Evolutionary conservation across 2,888 invertebrate species (phyloP).

Genomic region (Caenorhabditis uteleia): DNA sequence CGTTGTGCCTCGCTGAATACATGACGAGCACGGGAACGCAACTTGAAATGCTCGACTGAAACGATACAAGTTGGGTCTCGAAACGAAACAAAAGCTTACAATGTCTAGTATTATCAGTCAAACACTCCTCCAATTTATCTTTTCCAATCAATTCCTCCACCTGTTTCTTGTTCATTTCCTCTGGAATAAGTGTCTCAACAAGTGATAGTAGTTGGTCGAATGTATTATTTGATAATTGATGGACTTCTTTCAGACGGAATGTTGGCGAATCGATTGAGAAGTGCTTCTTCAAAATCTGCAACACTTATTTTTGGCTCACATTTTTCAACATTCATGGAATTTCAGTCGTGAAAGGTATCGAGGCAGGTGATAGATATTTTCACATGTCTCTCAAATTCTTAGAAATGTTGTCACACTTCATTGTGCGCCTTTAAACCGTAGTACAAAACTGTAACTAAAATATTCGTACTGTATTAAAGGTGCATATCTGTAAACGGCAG

Average conservation of each 20-base stretch:
- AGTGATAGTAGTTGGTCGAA: conserved; percentile 36
- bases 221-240: conserved; percentile 21
- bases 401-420: too few relatives aligned
- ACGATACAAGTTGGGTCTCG: background rate
- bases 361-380: too few relatives aligned
- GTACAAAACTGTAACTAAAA: too few relatives aligned
- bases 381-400: too few relatives aligned
- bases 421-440: too few relatives aligned
- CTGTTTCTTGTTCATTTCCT: conserved; percentile 20
- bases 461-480: too few relatives aligned
- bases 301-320: too few relatives aligned
- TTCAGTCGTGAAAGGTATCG: too few relatives aligned
- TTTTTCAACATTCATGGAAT: background rate
- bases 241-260: conserved; percentile 44
- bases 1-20: conserved; percentile 84
- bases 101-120: conserved; percentile 41
- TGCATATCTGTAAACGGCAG: too few relatives aligned
- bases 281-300: conserved; percentile 34
- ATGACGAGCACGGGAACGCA: conserved; percentile 86
- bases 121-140: conserved; percentile 34
- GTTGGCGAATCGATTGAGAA: conserved; percentile 10
- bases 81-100: conserved; percentile 18
- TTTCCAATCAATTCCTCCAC: conserved; percentile 32
- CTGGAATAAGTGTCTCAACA: conserved; percentile 34
- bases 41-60: conserved; percentile 74